Conservation (phyloP, 2,888 invertebrate genomes). For the Agriopis leucophaearia region DNA sequence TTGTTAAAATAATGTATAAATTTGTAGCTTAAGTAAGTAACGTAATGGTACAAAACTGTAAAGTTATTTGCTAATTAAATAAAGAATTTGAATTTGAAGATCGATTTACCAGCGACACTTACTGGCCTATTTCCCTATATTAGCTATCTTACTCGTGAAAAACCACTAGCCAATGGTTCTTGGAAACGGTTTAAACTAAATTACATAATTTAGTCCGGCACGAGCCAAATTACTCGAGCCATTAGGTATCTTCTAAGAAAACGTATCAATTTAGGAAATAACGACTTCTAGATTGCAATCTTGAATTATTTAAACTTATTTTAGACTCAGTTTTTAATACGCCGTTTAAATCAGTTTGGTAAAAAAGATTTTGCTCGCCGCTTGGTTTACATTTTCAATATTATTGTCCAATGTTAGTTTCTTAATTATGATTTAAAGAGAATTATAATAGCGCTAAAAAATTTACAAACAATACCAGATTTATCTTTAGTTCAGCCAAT, state of each 20-base stretch:
- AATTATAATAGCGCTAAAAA: too few relatives aligned
- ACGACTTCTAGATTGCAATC: constrained; percentile 50
- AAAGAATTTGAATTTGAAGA: too few relatives aligned
- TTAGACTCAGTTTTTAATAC: constrained; percentile 36
- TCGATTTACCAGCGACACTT: too few relatives aligned
- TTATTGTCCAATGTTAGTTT: too few relatives aligned
- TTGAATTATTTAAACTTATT: constrained; percentile 39
- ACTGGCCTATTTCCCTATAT: not conserved
- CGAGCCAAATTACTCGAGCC: constrained; percentile 70
- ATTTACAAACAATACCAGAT: too few relatives aligned
- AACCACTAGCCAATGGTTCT: constrained; percentile 41
- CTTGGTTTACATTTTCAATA: not conserved
- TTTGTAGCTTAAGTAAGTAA: too few relatives aligned
- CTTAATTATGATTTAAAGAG: too few relatives aligned
- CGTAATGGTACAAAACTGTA: too few relatives aligned
- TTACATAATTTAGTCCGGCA: constrained; percentile 63
- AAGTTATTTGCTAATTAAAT: too few relatives aligned
- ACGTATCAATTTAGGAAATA: constrained; percentile 53
- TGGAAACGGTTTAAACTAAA: constrained; percentile 53
- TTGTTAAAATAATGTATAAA: too few relatives aligned
- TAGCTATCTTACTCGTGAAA: constrained; percentile 1
- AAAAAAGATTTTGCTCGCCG: constrained; percentile 6
- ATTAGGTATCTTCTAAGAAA: constrained; percentile 63
- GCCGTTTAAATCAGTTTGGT: constrained; percentile 38
- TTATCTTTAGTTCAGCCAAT: too few relatives aligned